Percentiles rank a stretch among this genome's conserved stretches.
phyloP scores from a whole-genome alignment of 2,113 vertebrate species.

The Zonotrichia leucophrys region DNA sequence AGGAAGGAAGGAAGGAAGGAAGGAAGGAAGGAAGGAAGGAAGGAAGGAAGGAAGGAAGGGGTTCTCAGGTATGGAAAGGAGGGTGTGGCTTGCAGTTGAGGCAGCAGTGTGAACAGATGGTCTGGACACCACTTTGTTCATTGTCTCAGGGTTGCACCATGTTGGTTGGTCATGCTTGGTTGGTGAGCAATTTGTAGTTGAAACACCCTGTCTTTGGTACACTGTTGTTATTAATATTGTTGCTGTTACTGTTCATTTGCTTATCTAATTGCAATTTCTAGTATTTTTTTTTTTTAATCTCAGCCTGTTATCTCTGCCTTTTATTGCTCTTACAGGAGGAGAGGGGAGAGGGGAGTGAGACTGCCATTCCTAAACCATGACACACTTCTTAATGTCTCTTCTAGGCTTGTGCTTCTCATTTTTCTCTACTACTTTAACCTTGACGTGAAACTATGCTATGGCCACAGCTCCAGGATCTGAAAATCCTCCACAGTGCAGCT shows the following conservation, averaged over 20 bases:
- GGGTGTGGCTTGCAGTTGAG: accelerated
- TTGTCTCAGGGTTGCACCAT: not conserved
- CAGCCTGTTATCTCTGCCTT: accelerated
- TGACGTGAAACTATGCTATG: not conserved
- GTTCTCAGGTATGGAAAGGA: not conserved
- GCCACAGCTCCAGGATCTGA: not conserved
- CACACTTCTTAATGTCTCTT: not conserved
- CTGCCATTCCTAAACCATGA: not conserved
- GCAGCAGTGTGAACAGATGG: not conserved
- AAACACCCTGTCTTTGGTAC: not conserved
- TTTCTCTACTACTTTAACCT: not conserved
- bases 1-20: too few relatives aligned
- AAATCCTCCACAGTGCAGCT: not conserved
- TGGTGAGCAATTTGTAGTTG: not conserved
- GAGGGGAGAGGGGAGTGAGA: accelerated
- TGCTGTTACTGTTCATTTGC: not conserved
- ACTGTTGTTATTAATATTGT: not conserved
- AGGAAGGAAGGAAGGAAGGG: too few relatives aligned
- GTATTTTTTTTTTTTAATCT: not conserved
- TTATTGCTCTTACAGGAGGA: not conserved
- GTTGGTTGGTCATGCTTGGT: accelerated
- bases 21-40: too few relatives aligned
- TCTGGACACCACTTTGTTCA: not conserved
- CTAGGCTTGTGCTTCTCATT: not conserved
- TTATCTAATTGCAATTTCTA: not conserved